Evolutionary conservation across 1,140 invertebrate genomes (phyloP).

Genomic region (Leptestheria dahalacensis): DNA sequence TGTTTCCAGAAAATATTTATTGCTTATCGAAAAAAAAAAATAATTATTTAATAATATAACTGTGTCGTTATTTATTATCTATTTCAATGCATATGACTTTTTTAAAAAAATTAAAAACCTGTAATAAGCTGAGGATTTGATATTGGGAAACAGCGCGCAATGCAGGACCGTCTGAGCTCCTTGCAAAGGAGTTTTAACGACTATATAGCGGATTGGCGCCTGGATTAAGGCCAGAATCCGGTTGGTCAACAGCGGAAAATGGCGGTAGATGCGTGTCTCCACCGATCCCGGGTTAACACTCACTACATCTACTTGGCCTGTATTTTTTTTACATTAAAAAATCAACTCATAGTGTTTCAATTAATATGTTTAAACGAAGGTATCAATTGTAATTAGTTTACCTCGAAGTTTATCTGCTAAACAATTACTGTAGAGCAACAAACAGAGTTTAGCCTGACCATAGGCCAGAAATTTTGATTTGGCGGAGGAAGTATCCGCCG

Average conservation of each 20-base stretch:
- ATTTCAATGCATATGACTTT: not conserved
- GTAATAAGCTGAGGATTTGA: not conserved
- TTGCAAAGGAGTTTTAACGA: constrained; percentile 26
- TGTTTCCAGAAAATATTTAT: not conserved
- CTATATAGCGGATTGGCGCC: constrained; percentile 25
- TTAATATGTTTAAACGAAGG: not conserved
- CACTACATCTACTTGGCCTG: constrained; percentile 24
- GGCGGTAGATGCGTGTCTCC: constrained; percentile 26
- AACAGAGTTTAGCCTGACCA: not conserved
- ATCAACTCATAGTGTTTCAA: constrained; percentile 23
- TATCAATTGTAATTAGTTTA: constrained; percentile 2
- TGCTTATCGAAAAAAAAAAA: not conserved
- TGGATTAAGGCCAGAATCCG: constrained; percentile 24
- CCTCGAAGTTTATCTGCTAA: not conserved
- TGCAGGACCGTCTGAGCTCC: constrained; percentile 27
- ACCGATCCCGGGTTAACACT: constrained; percentile 30
- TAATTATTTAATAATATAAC: no score
- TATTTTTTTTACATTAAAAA: constrained; percentile 22
- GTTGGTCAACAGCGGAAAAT: constrained; percentile 26
- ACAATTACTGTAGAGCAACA: not conserved
- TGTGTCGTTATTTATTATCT: no score
- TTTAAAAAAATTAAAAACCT: not conserved
- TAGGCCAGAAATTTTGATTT: not conserved
- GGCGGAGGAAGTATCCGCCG: not conserved
- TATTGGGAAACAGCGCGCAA: constrained; percentile 2